These are phyloP conservation scores for Pogonognathellus flavescens DNA, from an alignment of 1,140 invertebrate species.

Conservation along the genomic window DNA sequence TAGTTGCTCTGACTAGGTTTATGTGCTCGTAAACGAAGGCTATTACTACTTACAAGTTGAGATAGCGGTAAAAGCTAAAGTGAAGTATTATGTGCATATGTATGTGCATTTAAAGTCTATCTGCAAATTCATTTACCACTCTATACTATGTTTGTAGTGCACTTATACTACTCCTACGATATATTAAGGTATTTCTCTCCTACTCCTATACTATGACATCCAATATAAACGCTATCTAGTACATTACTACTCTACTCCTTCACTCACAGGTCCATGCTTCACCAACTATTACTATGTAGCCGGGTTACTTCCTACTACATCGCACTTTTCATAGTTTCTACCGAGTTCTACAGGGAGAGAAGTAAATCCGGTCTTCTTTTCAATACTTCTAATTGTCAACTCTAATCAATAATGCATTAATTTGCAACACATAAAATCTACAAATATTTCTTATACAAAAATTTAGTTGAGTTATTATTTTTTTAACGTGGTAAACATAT, in stretches of 20 bases:
- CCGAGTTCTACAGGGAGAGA: too few relatives aligned
- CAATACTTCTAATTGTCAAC: too few relatives aligned
- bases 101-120: slow-evolving; percentile 12
- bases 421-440: too few relatives aligned
- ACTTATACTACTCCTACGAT: background rate
- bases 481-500: too few relatives aligned
- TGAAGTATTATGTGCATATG: background rate
- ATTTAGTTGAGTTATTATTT: too few relatives aligned
- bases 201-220: too few relatives aligned
- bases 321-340: background rate
- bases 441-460: too few relatives aligned
- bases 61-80: slow-evolving; percentile 43
- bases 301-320: background rate
- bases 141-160: background rate
- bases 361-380: too few relatives aligned
- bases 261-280: background rate
- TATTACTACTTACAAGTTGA: slow-evolving; percentile 50
- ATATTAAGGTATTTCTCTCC: too few relatives aligned
- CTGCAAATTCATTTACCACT: slow-evolving; percentile 1
- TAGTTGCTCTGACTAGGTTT: slow-evolving; percentile 8
- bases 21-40: slow-evolving; percentile 30
- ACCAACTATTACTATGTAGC: too few relatives aligned
- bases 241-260: background rate
- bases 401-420: too few relatives aligned
- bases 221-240: too few relatives aligned